Evolutionary conservation across 2,113 vertebrate genomes (phyloP).

Genomic region (Arizona elegans): DNA sequence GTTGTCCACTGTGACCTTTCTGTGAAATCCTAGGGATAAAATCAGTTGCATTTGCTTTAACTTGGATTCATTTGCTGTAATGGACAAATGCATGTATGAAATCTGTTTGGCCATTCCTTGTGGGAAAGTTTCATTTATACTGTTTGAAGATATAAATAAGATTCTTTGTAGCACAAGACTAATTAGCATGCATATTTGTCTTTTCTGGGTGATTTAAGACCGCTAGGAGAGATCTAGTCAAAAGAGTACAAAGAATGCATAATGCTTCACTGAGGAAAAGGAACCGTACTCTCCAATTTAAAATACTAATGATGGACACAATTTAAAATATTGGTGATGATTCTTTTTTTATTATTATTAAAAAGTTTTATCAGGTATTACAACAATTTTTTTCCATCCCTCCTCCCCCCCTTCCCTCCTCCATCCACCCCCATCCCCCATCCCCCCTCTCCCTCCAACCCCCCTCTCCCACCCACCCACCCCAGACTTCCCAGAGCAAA

Average conservation of each 20-base stretch:
- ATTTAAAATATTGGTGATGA: neutral
- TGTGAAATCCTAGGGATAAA: neutral
- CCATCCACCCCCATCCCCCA: too few relatives aligned
- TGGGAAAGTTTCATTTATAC: neutral
- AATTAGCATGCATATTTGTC: neutral
- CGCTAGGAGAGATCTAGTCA: neutral
- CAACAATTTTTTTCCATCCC: too few relatives aligned
- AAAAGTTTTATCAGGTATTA: too few relatives aligned
- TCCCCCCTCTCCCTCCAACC: too few relatives aligned
- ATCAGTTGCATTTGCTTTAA: neutral
- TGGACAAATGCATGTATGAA: neutral
- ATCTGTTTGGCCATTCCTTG: neutral
- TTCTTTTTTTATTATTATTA: neutral
- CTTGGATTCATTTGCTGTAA: neutral
- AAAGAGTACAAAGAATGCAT: neutral
- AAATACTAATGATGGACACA: neutral
- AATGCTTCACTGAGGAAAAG: neutral
- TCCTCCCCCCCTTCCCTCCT: too few relatives aligned
- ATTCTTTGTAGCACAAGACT: neutral
- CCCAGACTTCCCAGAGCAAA: too few relatives aligned
- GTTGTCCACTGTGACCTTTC: neutral
- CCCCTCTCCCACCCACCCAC: too few relatives aligned
- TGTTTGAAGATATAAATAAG: neutral
- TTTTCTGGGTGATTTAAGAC: neutral
- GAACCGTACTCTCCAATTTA: neutral